Evolutionary conservation across 1,140 invertebrate species (phyloP).

Genomic region (Ips typographus): DNA sequence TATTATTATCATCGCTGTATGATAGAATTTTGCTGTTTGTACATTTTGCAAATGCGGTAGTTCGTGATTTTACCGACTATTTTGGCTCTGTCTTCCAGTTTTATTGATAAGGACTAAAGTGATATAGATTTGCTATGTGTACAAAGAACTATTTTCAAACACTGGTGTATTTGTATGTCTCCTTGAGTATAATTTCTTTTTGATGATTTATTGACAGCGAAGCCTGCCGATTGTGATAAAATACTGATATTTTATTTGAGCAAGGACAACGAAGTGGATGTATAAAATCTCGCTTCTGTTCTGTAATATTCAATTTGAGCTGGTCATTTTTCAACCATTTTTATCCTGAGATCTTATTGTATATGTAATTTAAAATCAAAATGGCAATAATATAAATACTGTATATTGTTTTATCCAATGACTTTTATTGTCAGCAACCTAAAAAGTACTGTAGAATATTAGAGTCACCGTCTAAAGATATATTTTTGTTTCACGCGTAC

Average conservation of each 20-base stretch:
- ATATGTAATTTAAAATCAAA: slow-evolving; percentile 19
- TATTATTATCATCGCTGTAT: background rate
- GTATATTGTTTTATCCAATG: slow-evolving; percentile 26
- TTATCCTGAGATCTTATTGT: background rate
- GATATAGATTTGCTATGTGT: slow-evolving; percentile 28
- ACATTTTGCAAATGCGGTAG: slow-evolving; percentile 2
- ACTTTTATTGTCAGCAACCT: slow-evolving; percentile 26
- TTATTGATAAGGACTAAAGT: slow-evolving; percentile 25
- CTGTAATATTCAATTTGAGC: background rate
- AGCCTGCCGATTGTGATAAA: slow-evolving; percentile 29
- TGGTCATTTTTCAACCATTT: slow-evolving; percentile 10
- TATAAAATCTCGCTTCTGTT: background rate
- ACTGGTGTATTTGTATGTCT: background rate
- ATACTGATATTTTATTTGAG: slow-evolving; percentile 12
- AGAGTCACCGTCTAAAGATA: no score
- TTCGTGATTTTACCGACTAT: slow-evolving; percentile 16
- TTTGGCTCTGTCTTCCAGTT: slow-evolving; percentile 31
- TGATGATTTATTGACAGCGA: background rate
- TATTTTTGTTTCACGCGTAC: no score
- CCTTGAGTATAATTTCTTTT: background rate
- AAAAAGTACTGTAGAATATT: slow-evolving; percentile 26
- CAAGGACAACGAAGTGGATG: background rate
- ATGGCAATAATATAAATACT: slow-evolving; percentile 36
- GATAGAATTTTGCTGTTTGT: slow-evolving; percentile 2
- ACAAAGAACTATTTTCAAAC: slow-evolving; percentile 24